These are phyloP conservation scores for Mystacides longicornis DNA, from an alignment of 2,888 invertebrate genomes.

Conservation along the genomic window DNA sequence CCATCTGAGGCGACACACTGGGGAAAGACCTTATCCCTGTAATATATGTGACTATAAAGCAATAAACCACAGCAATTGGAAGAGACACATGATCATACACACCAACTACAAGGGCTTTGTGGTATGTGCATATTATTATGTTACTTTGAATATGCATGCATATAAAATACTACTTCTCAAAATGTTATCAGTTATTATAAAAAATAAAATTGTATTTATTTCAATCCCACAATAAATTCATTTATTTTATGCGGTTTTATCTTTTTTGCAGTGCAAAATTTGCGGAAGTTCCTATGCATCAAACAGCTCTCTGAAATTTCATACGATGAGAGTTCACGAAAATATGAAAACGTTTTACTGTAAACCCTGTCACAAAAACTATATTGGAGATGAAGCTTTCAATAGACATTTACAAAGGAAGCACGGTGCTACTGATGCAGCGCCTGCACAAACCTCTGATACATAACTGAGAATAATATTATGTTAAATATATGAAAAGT, in stretches of 20 bases:
- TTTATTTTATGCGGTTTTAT: too few relatives aligned
- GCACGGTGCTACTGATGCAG: too few relatives aligned
- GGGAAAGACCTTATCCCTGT: neutral
- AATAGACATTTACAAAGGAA: neutral
- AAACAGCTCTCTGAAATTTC: neutral
- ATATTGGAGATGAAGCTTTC: neutral
- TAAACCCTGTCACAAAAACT: constrained; percentile 3
- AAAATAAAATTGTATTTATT: too few relatives aligned
- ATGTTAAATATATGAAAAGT: too few relatives aligned
- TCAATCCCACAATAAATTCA: too few relatives aligned
- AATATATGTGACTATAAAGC: constrained; percentile 1
- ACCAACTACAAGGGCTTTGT: neutral
- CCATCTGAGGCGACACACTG: neutral
- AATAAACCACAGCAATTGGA: neutral
- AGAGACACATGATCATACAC: neutral
- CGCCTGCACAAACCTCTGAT: too few relatives aligned
- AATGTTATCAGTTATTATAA: too few relatives aligned
- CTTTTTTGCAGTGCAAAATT: neutral
- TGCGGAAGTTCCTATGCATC: neutral
- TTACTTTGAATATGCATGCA: too few relatives aligned
- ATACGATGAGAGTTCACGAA: neutral
- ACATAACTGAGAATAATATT: too few relatives aligned
- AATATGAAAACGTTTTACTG: constrained; percentile 3
- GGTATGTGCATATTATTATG: too few relatives aligned
- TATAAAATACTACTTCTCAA: too few relatives aligned